These are phyloP conservation scores for Euclidia mi DNA, from an alignment of 2,888 invertebrate genomes.

Conservation along the genomic window DNA sequence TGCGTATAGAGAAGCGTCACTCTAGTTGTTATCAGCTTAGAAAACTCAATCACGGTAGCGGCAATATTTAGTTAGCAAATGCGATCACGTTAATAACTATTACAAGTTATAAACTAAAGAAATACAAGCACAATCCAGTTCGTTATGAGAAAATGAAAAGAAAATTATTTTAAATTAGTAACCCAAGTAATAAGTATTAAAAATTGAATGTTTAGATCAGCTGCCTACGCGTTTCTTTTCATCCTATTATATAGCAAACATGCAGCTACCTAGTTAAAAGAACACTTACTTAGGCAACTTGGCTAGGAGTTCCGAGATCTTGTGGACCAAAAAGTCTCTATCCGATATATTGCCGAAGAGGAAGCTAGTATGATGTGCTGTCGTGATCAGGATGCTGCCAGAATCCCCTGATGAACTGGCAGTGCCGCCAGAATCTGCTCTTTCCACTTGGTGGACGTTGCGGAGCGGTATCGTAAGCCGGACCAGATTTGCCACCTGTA, in stretches of 20 bases:
- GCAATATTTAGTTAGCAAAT: too few relatives aligned
- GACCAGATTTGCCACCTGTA: conserved; percentile 94
- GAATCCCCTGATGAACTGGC: conserved; percentile 89
- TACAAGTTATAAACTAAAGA: too few relatives aligned
- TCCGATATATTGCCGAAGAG: conserved; percentile 97
- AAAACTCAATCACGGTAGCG: too few relatives aligned
- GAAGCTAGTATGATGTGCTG: conserved; percentile 95
- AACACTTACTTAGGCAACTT: conserved; percentile 89
- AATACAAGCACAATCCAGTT: too few relatives aligned
- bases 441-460: conserved; percentile 94
- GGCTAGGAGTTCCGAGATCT: conserved; percentile 96
- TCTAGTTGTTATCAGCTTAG: too few relatives aligned
- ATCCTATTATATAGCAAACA: conserved; percentile 3
- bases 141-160: too few relatives aligned
- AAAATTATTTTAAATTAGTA: too few relatives aligned
- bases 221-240: too few relatives aligned
- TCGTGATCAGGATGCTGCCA: conserved; percentile 94
- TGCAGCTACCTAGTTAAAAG: conserved; percentile 12
- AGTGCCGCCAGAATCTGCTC: conserved; percentile 92
- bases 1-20: too few relatives aligned
- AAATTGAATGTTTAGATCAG: too few relatives aligned
- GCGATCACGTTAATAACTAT: too few relatives aligned
- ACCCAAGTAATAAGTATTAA: too few relatives aligned
- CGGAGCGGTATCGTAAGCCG: conserved; percentile 97
- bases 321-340: conserved; percentile 96